Evolutionary conservation across 2,888 invertebrate species (phyloP), one percentile per base, ranked within the genome.

Genomic region (Thecocarcelia acutangulata): DNA sequence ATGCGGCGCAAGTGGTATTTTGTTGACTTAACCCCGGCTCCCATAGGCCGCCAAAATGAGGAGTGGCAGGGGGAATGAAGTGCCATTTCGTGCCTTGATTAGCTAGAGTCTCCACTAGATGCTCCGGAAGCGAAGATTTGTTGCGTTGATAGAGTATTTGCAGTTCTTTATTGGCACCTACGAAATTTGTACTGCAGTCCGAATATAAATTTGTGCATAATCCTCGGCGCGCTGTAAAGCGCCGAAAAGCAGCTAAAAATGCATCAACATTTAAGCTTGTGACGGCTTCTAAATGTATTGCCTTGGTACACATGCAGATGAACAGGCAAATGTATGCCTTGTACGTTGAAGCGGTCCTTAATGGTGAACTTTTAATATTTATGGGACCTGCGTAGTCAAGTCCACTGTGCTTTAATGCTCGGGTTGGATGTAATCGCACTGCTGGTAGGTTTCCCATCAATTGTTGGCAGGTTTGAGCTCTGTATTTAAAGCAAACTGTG

Each of bases 401-500:
- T 1, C 44, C 44, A 44, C 44, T 44, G 44, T 44, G 44, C n/a
- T 13, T 44, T 1, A 44, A 44, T 17, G 17, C 17, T 8, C 46
- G 46, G 1, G 15, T 17, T 15, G 46, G 46, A 2, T 46, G 15
- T 9, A 33, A 8, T 1, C 33, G 9, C 6, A 33, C 33, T 33
- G 46, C 15, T 46, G 46, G 17, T 9, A 46, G 5, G 15, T 17
- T 17, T 17, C 46, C 15, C 15, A 46, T 46, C 15, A 46, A 5
- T 17, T 46, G 46, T 17, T 46, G 15, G 46, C 84, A 83, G 46
- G 40, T 1, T 33, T 33, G 5, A 33, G 33, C 33, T 33, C 8
- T 33, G 33, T 33, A 33, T 1, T 33, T 56, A 15, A 68, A 44
- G 52, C 40, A 33, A 37, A 19, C 0, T 11, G 21, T 59, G 21